phyloP scores from a whole-genome alignment of 2,797 vertebrate species.

The Melanotaenia pygmaea region DNA sequence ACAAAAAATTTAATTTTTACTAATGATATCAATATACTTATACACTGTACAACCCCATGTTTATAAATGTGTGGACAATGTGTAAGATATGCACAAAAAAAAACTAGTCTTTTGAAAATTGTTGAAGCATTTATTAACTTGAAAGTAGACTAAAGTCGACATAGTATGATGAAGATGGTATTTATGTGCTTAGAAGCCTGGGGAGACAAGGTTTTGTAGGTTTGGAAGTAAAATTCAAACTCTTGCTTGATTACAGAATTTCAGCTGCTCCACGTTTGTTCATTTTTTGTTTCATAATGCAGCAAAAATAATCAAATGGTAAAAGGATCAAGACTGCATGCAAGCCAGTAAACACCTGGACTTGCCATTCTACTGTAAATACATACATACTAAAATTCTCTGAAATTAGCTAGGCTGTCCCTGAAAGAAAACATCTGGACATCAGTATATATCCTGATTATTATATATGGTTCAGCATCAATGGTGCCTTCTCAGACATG shows the following conservation, averaged over 20 bases:
- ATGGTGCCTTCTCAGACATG: background rate
- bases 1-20: too few relatives aligned
- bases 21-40: too few relatives aligned
- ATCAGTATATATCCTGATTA: background rate
- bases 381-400: background rate
- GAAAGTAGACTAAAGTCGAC: too few relatives aligned
- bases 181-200: background rate
- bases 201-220: background rate
- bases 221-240: background rate
- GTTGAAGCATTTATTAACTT: too few relatives aligned
- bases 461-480: background rate
- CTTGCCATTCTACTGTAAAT: background rate
- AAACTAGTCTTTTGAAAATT: background rate
- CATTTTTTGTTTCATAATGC: background rate
- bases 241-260: background rate
- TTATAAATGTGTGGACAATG: background rate
- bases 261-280: background rate
- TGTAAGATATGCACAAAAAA: background rate
- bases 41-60: background rate
- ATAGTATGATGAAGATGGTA: too few relatives aligned
- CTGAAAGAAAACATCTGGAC: background rate
- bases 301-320: too few relatives aligned
- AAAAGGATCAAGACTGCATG: too few relatives aligned
- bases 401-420: background rate
- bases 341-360: too few relatives aligned